Evolutionary conservation across 2,113 vertebrate species (phyloP), one percentile per base, ranked within the genome.

Genomic region (Percina caprodes): DNA sequence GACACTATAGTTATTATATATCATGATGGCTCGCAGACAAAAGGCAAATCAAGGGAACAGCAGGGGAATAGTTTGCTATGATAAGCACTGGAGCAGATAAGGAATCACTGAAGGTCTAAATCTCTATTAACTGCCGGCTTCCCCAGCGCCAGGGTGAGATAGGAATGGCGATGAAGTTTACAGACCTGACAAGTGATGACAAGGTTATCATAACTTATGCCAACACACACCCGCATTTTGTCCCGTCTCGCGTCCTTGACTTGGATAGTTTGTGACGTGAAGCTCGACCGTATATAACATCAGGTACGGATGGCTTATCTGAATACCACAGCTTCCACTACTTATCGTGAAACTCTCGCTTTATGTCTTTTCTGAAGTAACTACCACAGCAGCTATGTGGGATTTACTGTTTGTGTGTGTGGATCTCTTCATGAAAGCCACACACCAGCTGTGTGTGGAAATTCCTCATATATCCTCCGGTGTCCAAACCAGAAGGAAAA

Each of bases 181-280:
- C 78, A 80, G 80, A 80, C 51, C 75, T 86, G 83, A 86, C 80
- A 78, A 73, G 66, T 60, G 80, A 83, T 59, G 85, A 89, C 85
- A 86, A 87, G 88, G 86, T 58, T 90, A 90, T 88, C 80, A 73
- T 70, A 80, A 82, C 52, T 39, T 49, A 69, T 56, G 59, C 60
- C 76, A 62, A 33, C 75, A 72, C 49, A 52, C 30, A 16, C 46
- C 63, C 42, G 46, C 79, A 48, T 21, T 70, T 74, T 42, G 83
- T 86, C 56, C 39, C 72, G 68, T 82, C 49, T 35, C 8, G 5
- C 61, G 81, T 75, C 85, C 81, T 84, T 70, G 83, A 69, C 79
- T 62, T 61, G 54, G 48, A 72, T 56, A 56, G 65, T 77, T 84
- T 78, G 78, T 56, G 56, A 82, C 56, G 52, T 11, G 42, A 67